Evolutionary conservation across 2,113 vertebrate species (phyloP), one percentile per base, ranked within the genome.

Genomic region (Crotophaga sulcirostris): DNA sequence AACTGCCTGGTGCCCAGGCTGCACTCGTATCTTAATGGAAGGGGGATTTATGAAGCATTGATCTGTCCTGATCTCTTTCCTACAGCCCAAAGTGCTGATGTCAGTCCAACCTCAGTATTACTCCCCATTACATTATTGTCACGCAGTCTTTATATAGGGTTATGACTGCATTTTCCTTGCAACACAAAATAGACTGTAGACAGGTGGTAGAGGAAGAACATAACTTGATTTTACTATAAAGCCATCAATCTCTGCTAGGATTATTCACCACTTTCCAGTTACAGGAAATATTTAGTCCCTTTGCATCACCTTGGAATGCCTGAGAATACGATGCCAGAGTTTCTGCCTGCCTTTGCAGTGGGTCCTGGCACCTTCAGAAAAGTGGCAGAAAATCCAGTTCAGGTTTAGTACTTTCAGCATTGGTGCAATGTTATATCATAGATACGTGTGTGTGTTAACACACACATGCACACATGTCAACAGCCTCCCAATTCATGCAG

Each of bases 381-480:
- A 75, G 40, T 2, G 7, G 33, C 40, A 70, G 55, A 80, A 81
- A 75, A 82, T 45, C 42, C 9, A 42, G 18, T 42, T 89, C 2
- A 4, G 23, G 6, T 69, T 52, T 72, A 58, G 63, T 40, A 38
- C 23, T 56, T 82, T 6, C 2, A 63, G 33, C 10, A 24, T 11
- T 49, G 38, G 31, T 72, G 38, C 42, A 55, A 1, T 60, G 54
- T 31, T 85, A 0, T 68, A 2, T 55, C 5, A 9, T 0, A 84
- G 47, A 15, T 36, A 47, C 0, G 0, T 0, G 1, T 54, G 42
- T 36, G 10, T n/a, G 67, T 55, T 73, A 75, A 40, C 59, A 47
- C 42, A 40, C 18, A 12, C 29, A 4, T 11, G 28, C 84, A 54
- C 4, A 5, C 4, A 1, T 36, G 78, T n/a, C 80, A 89, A 51